Conservation (phyloP, 2,888 invertebrate genomes). For the Linyphia triangularis region DNA sequence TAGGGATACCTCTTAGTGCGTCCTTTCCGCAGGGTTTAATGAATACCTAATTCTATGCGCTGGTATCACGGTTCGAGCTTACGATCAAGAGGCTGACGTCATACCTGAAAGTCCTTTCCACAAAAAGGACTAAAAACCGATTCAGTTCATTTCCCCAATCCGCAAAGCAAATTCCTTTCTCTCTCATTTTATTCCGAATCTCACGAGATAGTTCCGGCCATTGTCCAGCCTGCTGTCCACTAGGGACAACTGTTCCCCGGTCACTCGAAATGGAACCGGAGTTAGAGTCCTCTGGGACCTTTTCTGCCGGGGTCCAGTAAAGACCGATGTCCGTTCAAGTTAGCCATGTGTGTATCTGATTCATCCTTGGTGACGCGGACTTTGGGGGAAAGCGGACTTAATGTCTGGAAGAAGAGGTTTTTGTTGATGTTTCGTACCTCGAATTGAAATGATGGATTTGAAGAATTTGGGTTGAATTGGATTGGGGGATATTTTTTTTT, state of each 20-base stretch:
- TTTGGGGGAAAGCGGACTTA: background rate
- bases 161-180: constrained; percentile 1
- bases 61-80: too few species aligned
- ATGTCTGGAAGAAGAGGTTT: background rate
- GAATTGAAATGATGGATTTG: background rate
- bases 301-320: background rate
- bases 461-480: background rate
- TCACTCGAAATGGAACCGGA: constrained; percentile 51
- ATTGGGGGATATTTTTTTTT: background rate
- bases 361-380: constrained; percentile 30
- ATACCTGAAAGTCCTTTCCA: too few species aligned
- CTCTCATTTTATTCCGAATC: background rate
- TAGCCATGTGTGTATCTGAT: constrained; percentile 49
- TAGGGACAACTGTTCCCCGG: constrained; percentile 40
- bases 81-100: too few species aligned
- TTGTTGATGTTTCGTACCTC: background rate
- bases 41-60: too few species aligned
- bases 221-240: constrained; percentile 20
- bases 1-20: too few species aligned
- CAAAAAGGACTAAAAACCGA: too few species aligned
- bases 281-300: background rate
- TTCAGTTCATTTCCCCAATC: background rate
- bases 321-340: constrained; percentile 27
- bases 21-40: too few species aligned
- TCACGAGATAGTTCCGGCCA: constrained; percentile 15